These are phyloP conservation scores for Cardiocondyla obscurior DNA, from an alignment of 1,140 invertebrate species.

Conservation along the genomic window DNA sequence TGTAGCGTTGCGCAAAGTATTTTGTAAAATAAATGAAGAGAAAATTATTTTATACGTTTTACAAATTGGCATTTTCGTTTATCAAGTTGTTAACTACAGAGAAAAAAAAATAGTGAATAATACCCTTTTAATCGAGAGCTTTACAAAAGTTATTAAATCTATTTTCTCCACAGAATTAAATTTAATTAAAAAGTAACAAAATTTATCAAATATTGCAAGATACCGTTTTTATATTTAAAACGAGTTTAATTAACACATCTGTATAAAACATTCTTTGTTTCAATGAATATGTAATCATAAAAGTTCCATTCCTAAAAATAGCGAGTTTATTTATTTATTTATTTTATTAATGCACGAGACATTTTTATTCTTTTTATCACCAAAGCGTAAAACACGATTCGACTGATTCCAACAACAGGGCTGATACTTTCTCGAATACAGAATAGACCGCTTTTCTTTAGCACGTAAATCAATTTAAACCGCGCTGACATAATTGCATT, in stretches of 20 bases:
- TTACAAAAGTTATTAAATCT: background rate
- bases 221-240: background rate
- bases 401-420: background rate
- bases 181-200: background rate
- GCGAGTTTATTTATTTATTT: no score
- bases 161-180: background rate
- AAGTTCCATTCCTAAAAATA: background rate
- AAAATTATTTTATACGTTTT: background rate
- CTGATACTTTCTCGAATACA: background rate
- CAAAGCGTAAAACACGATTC: background rate
- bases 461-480: conserved; percentile 30
- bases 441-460: background rate
- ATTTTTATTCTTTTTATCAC: background rate
- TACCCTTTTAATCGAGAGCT: background rate
- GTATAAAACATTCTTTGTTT: background rate
- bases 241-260: background rate
- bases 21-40: background rate
- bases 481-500: conserved; percentile 39
- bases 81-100: no score
- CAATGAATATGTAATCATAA: background rate
- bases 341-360: background rate
- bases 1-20: background rate
- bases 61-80: background rate
- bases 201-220: background rate
- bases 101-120: no score